phyloP scores from a whole-genome alignment of 2,113 vertebrate genomes.

The Neotoma lepida region DNA sequence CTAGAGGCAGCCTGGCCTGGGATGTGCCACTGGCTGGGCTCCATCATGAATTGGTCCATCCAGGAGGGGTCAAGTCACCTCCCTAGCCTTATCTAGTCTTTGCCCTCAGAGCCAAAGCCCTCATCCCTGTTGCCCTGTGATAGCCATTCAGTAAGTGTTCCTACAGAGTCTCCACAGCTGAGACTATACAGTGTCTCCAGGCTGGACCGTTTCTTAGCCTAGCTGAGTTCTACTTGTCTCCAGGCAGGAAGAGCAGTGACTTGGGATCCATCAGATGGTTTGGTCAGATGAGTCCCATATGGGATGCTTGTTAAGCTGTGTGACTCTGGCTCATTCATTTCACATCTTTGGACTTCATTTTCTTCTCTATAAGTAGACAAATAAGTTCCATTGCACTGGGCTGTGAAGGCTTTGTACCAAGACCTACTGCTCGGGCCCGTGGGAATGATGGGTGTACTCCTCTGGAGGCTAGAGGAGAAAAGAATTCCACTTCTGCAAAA shows the following conservation, averaged over 20 bases:
- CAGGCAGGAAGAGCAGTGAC: background rate
- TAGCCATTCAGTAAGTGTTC: background rate
- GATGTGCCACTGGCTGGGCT: background rate
- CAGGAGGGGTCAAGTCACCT: background rate
- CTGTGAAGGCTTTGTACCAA: background rate
- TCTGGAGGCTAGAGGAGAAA: background rate
- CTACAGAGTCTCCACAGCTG: background rate
- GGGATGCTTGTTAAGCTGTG: background rate
- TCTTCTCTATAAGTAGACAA: background rate
- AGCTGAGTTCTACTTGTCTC: background rate
- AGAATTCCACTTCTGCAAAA: slow-evolving; percentile 7
- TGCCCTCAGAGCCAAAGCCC: background rate
- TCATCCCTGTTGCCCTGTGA: background rate
- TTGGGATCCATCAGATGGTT: background rate
- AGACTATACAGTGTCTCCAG: fast-evolving
- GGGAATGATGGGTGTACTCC: background rate
- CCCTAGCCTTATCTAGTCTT: background rate
- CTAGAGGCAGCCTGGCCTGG: background rate
- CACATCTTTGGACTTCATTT: background rate
- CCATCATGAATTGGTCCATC: background rate
- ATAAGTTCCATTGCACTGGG: background rate
- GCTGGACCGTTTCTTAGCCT: no score
- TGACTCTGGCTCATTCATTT: background rate
- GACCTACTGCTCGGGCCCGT: background rate
- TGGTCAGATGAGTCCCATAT: background rate